Conservation (phyloP, 2,888 invertebrate genomes). For the Tigriopus californicus region DNA sequence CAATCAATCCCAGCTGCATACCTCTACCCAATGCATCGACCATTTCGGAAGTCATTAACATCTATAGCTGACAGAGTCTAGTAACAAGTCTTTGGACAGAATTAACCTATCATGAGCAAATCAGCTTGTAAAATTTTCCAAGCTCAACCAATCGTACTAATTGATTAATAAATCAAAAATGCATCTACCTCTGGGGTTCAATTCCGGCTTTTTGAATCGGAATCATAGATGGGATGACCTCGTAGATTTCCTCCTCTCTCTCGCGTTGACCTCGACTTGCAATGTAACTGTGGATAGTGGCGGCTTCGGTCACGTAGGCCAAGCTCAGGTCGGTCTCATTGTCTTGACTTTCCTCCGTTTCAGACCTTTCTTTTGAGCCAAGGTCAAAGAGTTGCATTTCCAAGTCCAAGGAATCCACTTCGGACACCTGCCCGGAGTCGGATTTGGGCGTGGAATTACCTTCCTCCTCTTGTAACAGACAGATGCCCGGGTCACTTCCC, state of each 20-base stretch:
- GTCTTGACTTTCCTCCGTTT: background rate
- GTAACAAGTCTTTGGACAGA: too few species aligned
- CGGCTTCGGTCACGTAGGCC: background rate
- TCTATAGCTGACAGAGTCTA: too few species aligned
- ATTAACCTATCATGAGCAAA: too few species aligned
- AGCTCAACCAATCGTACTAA: too few species aligned
- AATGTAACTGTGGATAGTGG: background rate
- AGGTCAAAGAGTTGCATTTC: background rate
- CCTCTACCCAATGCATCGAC: too few species aligned
- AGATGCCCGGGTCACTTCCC: background rate
- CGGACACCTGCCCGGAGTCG: background rate
- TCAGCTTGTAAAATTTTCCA: too few species aligned
- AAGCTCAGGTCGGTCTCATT: background rate
- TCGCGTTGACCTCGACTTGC: conserved; percentile 3
- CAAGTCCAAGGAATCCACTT: conserved; percentile 3
- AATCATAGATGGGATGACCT: background rate
- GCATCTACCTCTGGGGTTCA: too few species aligned
- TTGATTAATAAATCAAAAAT: too few species aligned
- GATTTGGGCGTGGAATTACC: background rate
- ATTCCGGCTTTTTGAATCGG: too few species aligned
- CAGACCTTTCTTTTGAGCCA: background rate
- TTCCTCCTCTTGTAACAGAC: background rate
- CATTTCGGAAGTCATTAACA: too few species aligned
- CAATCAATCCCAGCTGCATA: too few species aligned
- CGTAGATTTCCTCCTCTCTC: conserved; percentile 2